Conservation (phyloP, 2,797 vertebrate species). For the Mallotus villosus region DNA sequence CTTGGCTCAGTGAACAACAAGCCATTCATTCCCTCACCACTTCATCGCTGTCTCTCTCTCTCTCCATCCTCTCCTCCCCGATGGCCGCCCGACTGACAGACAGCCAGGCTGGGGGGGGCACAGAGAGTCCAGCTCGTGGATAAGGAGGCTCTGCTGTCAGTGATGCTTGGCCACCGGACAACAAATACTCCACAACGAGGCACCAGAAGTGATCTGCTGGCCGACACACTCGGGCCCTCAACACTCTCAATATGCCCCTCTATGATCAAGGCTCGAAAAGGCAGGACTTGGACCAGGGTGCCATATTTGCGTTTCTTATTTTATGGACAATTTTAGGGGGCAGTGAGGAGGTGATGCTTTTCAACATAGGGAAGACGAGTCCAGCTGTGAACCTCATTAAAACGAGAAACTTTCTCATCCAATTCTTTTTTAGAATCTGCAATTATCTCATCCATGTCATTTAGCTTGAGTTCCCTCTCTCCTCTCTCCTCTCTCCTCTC, state of each 20-base stretch:
- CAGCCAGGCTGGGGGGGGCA: slow-evolving; percentile 9
- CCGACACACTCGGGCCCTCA: slow-evolving; percentile 51
- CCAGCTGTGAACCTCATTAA: slow-evolving; percentile 51
- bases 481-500: slow-evolving; percentile 13
- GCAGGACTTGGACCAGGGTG: slow-evolving; percentile 14
- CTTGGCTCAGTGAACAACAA: background rate
- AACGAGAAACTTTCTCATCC: slow-evolving; percentile 37
- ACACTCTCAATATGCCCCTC: slow-evolving; percentile 54
- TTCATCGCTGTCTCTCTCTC: background rate
- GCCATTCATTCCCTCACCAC: background rate
- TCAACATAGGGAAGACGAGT: slow-evolving; percentile 30
- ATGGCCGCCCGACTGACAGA: slow-evolving; percentile 29
- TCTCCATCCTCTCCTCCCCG: slow-evolving; percentile 23
- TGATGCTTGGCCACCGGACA: slow-evolving; percentile 49
- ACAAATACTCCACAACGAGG: slow-evolving; percentile 44
- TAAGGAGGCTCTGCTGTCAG: slow-evolving; percentile 53
- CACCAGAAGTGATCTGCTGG: slow-evolving; percentile 52
- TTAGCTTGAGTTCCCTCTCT: slow-evolving; percentile 10
- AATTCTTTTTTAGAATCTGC: slow-evolving; percentile 39
- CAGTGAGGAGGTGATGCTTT: slow-evolving; percentile 13
- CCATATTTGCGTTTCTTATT: slow-evolving; percentile 2
- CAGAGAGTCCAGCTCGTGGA: slow-evolving; percentile 44
- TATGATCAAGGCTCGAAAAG: slow-evolving; percentile 55
- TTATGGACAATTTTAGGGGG: background rate
- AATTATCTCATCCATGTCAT: slow-evolving; percentile 42